phyloP scores from a whole-genome alignment of 2,888 invertebrate genomes.

The Synergus umbraculus region DNA sequence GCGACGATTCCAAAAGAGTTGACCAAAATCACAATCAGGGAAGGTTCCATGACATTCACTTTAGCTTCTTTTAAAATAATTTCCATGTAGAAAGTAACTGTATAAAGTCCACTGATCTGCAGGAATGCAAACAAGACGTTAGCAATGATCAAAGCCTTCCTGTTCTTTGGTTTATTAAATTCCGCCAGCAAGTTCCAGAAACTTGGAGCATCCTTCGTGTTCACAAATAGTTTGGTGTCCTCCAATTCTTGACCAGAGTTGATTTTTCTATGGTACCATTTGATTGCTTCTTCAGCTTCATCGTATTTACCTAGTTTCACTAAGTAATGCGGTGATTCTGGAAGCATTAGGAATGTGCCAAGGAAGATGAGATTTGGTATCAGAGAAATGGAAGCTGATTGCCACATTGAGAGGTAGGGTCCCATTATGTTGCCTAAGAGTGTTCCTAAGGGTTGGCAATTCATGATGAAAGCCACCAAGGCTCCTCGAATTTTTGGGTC shows the following conservation, averaged over 20 bases:
- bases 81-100: conserved; percentile 70
- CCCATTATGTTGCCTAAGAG: conserved; percentile 68
- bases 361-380: conserved; percentile 62
- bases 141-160: conserved; percentile 62
- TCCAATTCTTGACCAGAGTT: conserved; percentile 63
- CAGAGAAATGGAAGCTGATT: conserved; percentile 65
- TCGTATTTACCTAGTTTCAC: conserved; percentile 54
- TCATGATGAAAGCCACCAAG: conserved; percentile 64
- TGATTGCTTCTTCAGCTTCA: conserved; percentile 62
- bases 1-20: conserved; percentile 60
- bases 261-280: conserved; percentile 65
- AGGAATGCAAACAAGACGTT: conserved; percentile 63
- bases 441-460: conserved; percentile 66
- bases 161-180: conserved; percentile 50
- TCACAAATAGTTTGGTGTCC: conserved; percentile 61
- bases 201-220: conserved; percentile 50
- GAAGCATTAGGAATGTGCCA: conserved; percentile 61
- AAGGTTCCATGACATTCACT: conserved; percentile 61
- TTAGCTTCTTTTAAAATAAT: conserved; percentile 63
- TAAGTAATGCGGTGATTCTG: conserved; percentile 69
- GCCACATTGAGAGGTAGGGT: conserved; percentile 61
- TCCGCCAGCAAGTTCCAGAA: conserved; percentile 49
- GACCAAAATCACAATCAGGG: conserved; percentile 67
- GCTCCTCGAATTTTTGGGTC: conserved; percentile 68
- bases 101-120: conserved; percentile 68